Evolutionary conservation across 2,113 vertebrate genomes (phyloP).

Genomic region (Ginglymostoma cirratum): DNA sequence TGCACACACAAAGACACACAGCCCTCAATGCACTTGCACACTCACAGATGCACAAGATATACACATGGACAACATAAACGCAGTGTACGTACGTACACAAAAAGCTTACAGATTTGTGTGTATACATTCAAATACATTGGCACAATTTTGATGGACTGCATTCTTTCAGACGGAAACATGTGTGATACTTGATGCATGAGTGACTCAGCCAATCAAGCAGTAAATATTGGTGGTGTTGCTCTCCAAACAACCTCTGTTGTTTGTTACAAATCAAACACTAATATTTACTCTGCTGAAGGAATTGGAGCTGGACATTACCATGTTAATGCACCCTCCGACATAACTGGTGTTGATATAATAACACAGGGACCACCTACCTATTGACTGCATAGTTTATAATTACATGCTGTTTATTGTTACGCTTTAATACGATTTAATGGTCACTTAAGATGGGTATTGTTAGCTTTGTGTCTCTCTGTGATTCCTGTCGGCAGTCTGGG

Average conservation of each 20-base stretch:
- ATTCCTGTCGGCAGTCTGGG: conserved; percentile 44
- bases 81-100: background rate
- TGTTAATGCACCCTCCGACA: background rate
- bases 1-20: background rate
- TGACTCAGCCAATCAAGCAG: background rate
- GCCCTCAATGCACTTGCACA: background rate
- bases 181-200: background rate
- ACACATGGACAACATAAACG: background rate
- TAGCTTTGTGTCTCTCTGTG: background rate
- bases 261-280: background rate
- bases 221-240: background rate
- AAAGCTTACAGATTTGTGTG: background rate
- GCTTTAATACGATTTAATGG: background rate
- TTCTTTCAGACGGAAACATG: background rate
- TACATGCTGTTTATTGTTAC: background rate
- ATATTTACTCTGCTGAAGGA: background rate
- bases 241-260: background rate
- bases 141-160: background rate
- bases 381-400: background rate
- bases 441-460: background rate
- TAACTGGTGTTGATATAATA: background rate
- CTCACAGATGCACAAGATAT: background rate
- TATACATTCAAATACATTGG: background rate
- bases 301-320: background rate
- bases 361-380: background rate